Base-by-base conservation (phyloP, 2,888 invertebrate genomes). In the Ceraclea dissimilis region DNA sequence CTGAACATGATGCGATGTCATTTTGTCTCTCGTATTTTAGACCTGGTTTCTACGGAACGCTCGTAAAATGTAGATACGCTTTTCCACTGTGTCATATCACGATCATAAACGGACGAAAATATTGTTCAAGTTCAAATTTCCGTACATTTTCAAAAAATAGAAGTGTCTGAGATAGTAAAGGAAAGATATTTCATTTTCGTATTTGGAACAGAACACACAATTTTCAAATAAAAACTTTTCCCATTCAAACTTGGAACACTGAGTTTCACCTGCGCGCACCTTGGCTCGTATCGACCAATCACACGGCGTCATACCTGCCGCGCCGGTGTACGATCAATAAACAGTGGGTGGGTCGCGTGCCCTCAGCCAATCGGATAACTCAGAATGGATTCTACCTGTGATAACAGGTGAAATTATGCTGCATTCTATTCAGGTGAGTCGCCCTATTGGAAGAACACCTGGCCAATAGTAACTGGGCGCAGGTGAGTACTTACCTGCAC, bases 261-360 rank as follows among this genome's bases (percentile, higher is more conserved):
- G 47, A 18, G 47, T 20, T 47, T 20, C 47, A 47, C 47, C 47
- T 47, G 51, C 43, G 47, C 52, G 53, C 53, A 57, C 39, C 49
- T 20, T 20, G 39, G 2, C 13, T 8, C 48, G 21, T 47, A 47
- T 46, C 49, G 43, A 46, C 61, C 61, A 61, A 61, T 57, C 26
- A 22, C 44, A 34, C 43, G 5, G 20, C 44, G 53, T 16, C 57
- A 54, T 55, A 61, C 61, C 58, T 58, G 58, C 46, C 39, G 39
- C 39, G 39, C 39, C 51, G 21, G 34, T 47, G 20, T 47, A 19
- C 47, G 47, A 47, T 47, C 47, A 47, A 47, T 47, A 47, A 18
- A 47, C 10, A 18, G 47, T 20, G 47, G 47, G 47, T 20, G 47
- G 47, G 20, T 18, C 47, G 18, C 13, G 16, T 5, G 18, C 2